Percentiles rank a stretch among this genome's conserved stretches.
phyloP scores from a whole-genome alignment of 2,113 vertebrate genomes.

The Sander vitreus region DNA sequence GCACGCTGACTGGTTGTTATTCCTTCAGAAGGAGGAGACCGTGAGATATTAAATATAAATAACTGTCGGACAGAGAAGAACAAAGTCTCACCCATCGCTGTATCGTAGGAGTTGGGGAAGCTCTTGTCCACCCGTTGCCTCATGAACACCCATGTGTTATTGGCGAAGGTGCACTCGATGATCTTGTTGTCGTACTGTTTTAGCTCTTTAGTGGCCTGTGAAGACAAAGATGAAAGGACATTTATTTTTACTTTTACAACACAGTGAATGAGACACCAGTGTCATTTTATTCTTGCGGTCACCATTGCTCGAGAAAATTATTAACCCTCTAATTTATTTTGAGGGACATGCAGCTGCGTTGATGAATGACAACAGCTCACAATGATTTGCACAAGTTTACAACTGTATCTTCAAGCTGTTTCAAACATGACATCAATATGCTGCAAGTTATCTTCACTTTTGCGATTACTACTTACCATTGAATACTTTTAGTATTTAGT shows the following conservation, averaged over 20 bases:
- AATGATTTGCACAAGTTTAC: neutral
- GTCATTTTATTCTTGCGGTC: neutral
- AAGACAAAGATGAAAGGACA: constrained; percentile 39
- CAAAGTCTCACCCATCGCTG: constrained; percentile 93
- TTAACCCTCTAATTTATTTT: neutral
- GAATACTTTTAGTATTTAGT: neutral
- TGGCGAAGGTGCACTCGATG: constrained; percentile 97
- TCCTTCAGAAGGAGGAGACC: constrained; percentile 2
- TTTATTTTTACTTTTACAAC: neutral
- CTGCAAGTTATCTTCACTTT: neutral
- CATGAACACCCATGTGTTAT: constrained; percentile 99
- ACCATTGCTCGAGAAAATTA: neutral
- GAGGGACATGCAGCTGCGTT: constrained; percentile 10
- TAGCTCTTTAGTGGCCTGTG: constrained; percentile 95
- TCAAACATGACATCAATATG: neutral
- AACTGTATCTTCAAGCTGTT: neutral
- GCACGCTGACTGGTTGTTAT: constrained; percentile 5
- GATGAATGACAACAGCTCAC: constrained; percentile 9
- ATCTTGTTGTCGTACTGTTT: constrained; percentile 99
- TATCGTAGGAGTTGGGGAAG: constrained; percentile 97
- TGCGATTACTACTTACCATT: neutral
- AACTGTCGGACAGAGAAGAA: constrained; percentile 5
- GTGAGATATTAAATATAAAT: constrained; percentile 26
- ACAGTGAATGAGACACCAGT: too few relatives aligned
- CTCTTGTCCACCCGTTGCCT: constrained; percentile 98